These are phyloP conservation scores for Anticlea derivata DNA, from an alignment of 2,888 invertebrate genomes.

Conservation along the genomic window DNA sequence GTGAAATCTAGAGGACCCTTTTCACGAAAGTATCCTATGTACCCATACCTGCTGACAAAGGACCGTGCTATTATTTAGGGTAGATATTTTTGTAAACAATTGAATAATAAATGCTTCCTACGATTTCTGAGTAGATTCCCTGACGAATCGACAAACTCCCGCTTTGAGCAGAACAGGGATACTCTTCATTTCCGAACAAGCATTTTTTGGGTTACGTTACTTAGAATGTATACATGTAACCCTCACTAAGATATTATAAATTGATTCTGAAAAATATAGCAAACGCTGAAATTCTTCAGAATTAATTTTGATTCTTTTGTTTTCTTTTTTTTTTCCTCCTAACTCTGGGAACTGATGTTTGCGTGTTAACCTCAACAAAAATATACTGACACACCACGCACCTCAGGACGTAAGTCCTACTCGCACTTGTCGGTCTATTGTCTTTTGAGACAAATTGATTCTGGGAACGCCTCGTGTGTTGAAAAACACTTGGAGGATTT, in stretches of 20 bases:
- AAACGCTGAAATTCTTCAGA: no score
- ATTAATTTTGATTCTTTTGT: no score
- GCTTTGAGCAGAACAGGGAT: not conserved
- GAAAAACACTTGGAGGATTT: not conserved
- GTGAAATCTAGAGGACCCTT: not conserved
- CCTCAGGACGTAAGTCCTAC: not conserved
- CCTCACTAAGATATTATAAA: no score
- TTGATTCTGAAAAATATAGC: no score
- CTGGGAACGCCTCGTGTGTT: not conserved
- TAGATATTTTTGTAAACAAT: not conserved
- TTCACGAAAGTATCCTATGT: not conserved
- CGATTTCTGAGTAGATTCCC: conserved; percentile 44
- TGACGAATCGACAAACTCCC: not conserved
- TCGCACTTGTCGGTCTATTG: not conserved
- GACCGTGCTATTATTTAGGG: conserved; percentile 12
- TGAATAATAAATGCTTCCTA: conserved; percentile 17
- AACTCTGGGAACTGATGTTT: no score
- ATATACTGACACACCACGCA: no score
- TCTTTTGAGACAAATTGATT: not conserved
- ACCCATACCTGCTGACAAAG: conserved; percentile 23
- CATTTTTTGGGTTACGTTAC: no score
- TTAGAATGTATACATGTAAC: no score
- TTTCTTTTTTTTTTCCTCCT: no score
- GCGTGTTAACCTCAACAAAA: no score
- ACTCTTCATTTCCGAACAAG: no score